Evolutionary conservation across 1,140 invertebrate genomes (phyloP).

Genomic region (Trachymyrmex cornetzi): DNA sequence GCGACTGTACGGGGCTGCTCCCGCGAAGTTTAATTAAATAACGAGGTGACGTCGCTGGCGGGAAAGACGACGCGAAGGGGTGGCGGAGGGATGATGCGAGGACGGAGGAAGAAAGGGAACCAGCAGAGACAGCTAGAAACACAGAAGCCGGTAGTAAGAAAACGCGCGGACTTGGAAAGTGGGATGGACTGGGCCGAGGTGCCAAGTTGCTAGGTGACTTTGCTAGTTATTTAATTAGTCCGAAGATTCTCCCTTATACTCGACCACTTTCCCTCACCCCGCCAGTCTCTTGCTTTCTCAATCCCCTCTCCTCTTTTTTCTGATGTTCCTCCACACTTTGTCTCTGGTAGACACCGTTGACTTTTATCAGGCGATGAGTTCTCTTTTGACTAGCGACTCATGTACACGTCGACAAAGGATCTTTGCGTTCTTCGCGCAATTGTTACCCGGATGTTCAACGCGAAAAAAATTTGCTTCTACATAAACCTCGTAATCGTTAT

Average conservation of each 20-base stretch:
- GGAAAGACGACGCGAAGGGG: constrained; percentile 14
- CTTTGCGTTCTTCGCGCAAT: background rate
- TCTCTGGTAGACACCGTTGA: constrained; percentile 11
- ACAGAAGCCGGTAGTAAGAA: constrained; percentile 74
- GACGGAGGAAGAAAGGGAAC: background rate
- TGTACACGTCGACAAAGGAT: background rate
- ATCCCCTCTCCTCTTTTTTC: constrained; percentile 57
- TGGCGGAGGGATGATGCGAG: background rate
- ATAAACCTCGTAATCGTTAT: constrained; percentile 27
- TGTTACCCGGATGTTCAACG: constrained; percentile 3
- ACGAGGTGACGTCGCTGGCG: constrained; percentile 72
- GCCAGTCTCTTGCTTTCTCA: background rate
- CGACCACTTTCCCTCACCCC: constrained; percentile 57
- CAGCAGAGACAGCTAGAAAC: constrained; percentile 68
- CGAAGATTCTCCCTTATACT: constrained; percentile 75
- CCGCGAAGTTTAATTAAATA: constrained; percentile 81
- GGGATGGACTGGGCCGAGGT: constrained; percentile 75
- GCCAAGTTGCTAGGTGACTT: constrained; percentile 82
- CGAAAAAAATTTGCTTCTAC: background rate
- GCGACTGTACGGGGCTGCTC: constrained; percentile 72
- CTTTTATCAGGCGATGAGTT: constrained; percentile 50
- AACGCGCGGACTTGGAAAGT: constrained; percentile 73
- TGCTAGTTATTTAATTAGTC: constrained; percentile 82
- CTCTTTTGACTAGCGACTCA: constrained; percentile 32
- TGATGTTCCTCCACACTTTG: constrained; percentile 18